A percentile compares a stretch with the other conserved stretches of the same genome.
phyloP scores from a whole-genome alignment of 2,113 vertebrate species.

The Rattus norvegicus region GRCr8 NC_086027.1:62144501-62145000 shows the following conservation, averaged over 20 bases:
- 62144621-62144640: neutral
- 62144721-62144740: neutral
- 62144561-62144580: neutral
- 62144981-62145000: neutral
- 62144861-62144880: neutral
- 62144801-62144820: neutral
- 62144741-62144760: neutral
- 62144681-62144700: neutral
- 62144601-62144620: neutral
- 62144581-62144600: neutral
- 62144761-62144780: no score
- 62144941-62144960: neutral
- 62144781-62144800: neutral
- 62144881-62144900: neutral
- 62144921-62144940: neutral
- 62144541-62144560: neutral
- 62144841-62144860: neutral
- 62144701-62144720: neutral
- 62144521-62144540: neutral
- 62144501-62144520: neutral
- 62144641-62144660: neutral
- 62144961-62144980: conserved; percentile 26
- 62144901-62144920: neutral
- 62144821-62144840: neutral
- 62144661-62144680: neutral